Evolutionary conservation across 2,113 vertebrate species (phyloP), one percentile per base, ranked within the genome.

Genomic region (Paratilapia polleni): DNA sequence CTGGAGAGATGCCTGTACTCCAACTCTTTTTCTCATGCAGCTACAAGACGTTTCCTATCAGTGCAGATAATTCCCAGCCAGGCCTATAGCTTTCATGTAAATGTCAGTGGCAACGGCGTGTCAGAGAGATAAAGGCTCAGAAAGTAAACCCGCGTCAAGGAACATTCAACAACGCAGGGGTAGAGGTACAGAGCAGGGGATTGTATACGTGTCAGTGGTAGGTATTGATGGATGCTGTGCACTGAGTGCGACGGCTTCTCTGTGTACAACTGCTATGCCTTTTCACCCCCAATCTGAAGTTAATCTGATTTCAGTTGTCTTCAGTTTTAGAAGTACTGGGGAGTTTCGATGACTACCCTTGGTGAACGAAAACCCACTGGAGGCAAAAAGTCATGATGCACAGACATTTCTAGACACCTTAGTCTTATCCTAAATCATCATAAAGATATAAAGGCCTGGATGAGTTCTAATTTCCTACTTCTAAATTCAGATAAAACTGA

Each of bases 41-140:
- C 90, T 79, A 77, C 81, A 43, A 75, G 80, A 84, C 26, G 47
- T 85, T 90, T 76, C 38, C 87, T 90, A 92, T 93, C 92, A 68
- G 80, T 20, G 80, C 77, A 88, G 83, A 92, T 92, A 87, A 87
- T 91, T 91, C 90, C 83, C 86, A 82, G 85, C 78, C 78, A 31
- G 82, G 85, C 79, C 89, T 70, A 77, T 70, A 82, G 87, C 91
- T 91, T 92, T 94, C 89, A 94, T 94, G 89, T 93, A 91, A 92
- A 93, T 93, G 91, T 93, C 92, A 93, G 90, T 58, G 68, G 85
- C 66, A 78, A 79, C 90, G 89, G 85, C 85, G 38, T 87, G 85
- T 89, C 85, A 73, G 64, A 8, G 56, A 89, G 93, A 94, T 94
- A 85, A 93, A 92, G 90, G 91, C 86, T 19, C 64, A 36, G 91